These are phyloP conservation scores for Turnix velox DNA, from an alignment of 2,113 vertebrate genomes.

Conservation along the genomic window DNA sequence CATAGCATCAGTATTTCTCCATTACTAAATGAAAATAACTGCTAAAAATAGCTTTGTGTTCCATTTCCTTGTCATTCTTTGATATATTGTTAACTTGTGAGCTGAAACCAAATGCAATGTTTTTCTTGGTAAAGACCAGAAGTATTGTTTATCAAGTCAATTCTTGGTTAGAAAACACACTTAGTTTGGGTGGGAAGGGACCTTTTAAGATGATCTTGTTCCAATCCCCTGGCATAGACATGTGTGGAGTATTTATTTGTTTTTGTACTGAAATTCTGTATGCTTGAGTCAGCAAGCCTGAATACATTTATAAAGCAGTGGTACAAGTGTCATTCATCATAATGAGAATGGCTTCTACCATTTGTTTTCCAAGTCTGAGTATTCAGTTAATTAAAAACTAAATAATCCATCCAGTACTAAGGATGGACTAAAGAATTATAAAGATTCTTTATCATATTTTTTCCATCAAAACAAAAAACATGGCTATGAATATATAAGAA, in stretches of 20 bases:
- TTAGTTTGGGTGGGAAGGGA: not conserved
- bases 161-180: not conserved
- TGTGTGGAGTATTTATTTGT: fast-evolving
- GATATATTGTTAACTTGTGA: not conserved
- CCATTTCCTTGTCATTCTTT: not conserved
- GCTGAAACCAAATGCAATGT: fast-evolving
- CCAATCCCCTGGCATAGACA: too few species aligned
- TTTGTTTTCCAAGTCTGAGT: not conserved
- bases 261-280: not conserved
- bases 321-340: not conserved
- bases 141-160: not conserved
- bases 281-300: not conserved
- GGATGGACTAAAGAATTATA: not conserved
- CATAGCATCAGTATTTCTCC: not conserved
- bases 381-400: not conserved
- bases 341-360: not conserved
- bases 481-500: not conserved
- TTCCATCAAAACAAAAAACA: fast-evolving
- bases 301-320: not conserved
- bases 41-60: not conserved
- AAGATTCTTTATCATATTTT: not conserved
- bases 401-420: not conserved
- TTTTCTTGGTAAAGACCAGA: not conserved
- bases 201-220: too few species aligned
- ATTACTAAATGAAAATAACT: not conserved